A percentile compares a stretch with the other conserved stretches of the same genome.
Conservation (phyloP, 53 echinoderm and acorn worm genomes). For the Glandiceps talaboti region DNA sequence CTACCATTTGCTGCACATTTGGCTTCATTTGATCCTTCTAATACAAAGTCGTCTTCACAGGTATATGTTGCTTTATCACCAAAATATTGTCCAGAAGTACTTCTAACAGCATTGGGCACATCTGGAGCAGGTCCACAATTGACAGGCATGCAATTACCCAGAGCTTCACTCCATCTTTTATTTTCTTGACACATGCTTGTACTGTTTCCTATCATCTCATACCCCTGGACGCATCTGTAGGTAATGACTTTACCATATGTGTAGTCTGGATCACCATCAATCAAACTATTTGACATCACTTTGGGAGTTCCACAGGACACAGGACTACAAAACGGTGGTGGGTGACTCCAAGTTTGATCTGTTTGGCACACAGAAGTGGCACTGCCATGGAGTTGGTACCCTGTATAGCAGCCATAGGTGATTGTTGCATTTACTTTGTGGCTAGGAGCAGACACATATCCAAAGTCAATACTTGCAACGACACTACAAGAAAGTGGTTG, state of each 20-base stretch:
- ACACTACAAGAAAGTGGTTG: background rate
- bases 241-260: background rate
- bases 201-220: conserved; percentile 10
- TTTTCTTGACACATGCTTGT: conserved; percentile 19
- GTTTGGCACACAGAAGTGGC: background rate
- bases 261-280: background rate
- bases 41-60: conserved; percentile 39
- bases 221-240: conserved; percentile 37
- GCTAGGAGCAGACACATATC: background rate
- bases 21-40: conserved; percentile 16
- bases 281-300: conserved; percentile 18
- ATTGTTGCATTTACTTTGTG: background rate
- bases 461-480: background rate
- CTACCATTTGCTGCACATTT: conserved; percentile 38
- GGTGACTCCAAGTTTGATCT: background rate
- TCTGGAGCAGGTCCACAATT: conserved; percentile 35
- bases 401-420: background rate
- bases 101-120: conserved; percentile 5
- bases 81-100: background rate
- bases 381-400: background rate
- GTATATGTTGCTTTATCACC: conserved; percentile 8
- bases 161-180: conserved; percentile 23
- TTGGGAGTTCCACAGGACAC: conserved; percentile 17
- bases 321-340: conserved; percentile 15
- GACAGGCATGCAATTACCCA: conserved; percentile 28